phyloP scores from a whole-genome alignment of 2,888 invertebrate genomes.

The Cheilosia scutellata region DNA sequence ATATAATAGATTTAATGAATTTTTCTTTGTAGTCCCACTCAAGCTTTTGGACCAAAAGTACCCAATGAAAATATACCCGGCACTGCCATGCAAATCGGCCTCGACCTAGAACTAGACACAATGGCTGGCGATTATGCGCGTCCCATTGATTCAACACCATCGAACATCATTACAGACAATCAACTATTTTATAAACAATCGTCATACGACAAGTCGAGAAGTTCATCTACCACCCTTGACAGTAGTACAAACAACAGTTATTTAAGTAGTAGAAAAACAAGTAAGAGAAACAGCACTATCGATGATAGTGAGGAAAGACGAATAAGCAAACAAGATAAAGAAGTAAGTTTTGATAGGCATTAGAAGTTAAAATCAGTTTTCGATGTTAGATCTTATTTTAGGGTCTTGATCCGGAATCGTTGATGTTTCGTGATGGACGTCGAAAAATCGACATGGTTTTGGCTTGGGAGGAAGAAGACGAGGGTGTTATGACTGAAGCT shows the following conservation, averaged over 20 bases:
- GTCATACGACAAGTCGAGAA: conserved; percentile 77
- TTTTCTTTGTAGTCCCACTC: conserved; percentile 80
- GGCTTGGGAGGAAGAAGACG: conserved; percentile 92
- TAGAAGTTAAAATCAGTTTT: background rate
- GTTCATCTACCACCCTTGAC: conserved; percentile 77
- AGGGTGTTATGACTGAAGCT: conserved; percentile 92
- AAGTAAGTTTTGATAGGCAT: conserved; percentile 69
- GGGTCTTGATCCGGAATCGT: conserved; percentile 88
- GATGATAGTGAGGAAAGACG: conserved; percentile 80
- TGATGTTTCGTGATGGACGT: conserved; percentile 91
- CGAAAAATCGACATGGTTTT: conserved; percentile 95
- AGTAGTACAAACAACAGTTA: conserved; percentile 80
- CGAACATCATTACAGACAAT: conserved; percentile 80
- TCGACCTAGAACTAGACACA: conserved; percentile 80
- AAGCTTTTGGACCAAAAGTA: conserved; percentile 85
- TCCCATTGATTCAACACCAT: conserved; percentile 78
- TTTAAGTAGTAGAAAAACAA: conserved; percentile 81
- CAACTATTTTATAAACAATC: conserved; percentile 56
- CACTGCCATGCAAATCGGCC: conserved; percentile 82
- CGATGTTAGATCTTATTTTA: conserved; percentile 71
- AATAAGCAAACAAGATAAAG: conserved; percentile 83
- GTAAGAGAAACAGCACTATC: conserved; percentile 80
- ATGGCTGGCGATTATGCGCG: conserved; percentile 70
- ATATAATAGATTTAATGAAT: background rate
- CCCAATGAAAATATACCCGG: conserved; percentile 83